Evolutionary conservation across 2,797 vertebrate species (phyloP).

Genomic region (Chloroceryle inda): DNA sequence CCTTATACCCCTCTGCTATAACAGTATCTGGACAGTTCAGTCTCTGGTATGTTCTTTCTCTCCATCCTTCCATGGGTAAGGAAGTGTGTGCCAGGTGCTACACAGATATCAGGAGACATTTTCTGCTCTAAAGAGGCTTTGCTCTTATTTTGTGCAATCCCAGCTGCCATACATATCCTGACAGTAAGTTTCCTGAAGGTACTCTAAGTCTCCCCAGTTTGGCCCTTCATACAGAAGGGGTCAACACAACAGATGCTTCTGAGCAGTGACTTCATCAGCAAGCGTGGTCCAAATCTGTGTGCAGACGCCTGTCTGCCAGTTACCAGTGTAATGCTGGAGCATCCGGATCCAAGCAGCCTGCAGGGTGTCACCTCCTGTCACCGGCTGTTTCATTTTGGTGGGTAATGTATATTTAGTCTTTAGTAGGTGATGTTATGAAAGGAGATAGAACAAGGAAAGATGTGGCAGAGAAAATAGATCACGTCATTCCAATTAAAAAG

Average conservation of each 20-base stretch:
- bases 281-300: not conserved
- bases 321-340: not conserved
- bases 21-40: not conserved
- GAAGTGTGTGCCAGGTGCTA: not conserved
- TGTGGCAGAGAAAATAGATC: not conserved
- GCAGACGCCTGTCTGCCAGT: not conserved
- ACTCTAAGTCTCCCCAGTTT: not conserved
- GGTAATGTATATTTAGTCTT: not conserved
- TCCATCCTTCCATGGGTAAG: not conserved
- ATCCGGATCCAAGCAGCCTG: not conserved
- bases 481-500: not conserved
- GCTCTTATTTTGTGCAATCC: not conserved
- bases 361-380: constrained; percentile 6
- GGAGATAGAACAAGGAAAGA: not conserved
- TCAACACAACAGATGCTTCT: constrained; percentile 5
- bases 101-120: not conserved
- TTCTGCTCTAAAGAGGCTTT: not conserved
- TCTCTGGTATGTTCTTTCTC: not conserved
- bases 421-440: not conserved
- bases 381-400: not conserved
- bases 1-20: not conserved
- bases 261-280: not conserved
- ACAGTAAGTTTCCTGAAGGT: not conserved
- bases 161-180: not conserved
- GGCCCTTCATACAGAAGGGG: not conserved